phyloP scores from a whole-genome alignment of 1,140 invertebrate species.

The Drosophila murphyi region DNA sequence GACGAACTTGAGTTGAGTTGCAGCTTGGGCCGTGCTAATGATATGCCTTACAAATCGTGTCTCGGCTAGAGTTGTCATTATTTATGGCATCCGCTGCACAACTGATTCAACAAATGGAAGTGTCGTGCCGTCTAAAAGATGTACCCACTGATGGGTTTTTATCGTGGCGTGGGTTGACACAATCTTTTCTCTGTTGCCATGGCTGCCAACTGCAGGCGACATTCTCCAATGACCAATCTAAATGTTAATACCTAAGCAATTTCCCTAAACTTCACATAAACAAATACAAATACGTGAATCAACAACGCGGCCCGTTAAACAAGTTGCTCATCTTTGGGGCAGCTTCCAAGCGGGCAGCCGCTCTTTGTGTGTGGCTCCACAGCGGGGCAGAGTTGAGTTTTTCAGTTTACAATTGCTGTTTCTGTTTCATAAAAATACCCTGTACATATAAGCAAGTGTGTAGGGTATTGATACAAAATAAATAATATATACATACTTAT shows the following conservation, averaged over 20 bases:
- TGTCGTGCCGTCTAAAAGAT: background rate
- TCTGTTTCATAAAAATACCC: background rate
- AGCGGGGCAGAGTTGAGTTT: slow-evolving; percentile 22
- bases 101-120: slow-evolving; percentile 24
- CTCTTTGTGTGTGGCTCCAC: slow-evolving; percentile 30
- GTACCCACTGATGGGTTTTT: slow-evolving; percentile 10
- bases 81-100: slow-evolving; percentile 39
- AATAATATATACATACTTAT: too few species aligned
- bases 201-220: background rate
- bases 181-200: background rate
- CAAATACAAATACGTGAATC: slow-evolving; percentile 3
- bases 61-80: slow-evolving; percentile 7
- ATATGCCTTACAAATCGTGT: slow-evolving; percentile 22
- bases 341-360: slow-evolving; percentile 13
- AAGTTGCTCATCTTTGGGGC: slow-evolving; percentile 21
- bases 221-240: slow-evolving; percentile 17
- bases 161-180: slow-evolving; percentile 22
- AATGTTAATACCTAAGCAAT: slow-evolving; percentile 37
- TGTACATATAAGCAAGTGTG: background rate
- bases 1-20: background rate
- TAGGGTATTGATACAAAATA: too few species aligned
- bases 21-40: slow-evolving; percentile 20
- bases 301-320: slow-evolving; percentile 11
- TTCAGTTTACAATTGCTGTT: background rate
- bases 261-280: slow-evolving; percentile 24